Evolutionary conservation across 64 coral and sea anemone species (phyloP).

Genomic region (Porites australiensis): DNA sequence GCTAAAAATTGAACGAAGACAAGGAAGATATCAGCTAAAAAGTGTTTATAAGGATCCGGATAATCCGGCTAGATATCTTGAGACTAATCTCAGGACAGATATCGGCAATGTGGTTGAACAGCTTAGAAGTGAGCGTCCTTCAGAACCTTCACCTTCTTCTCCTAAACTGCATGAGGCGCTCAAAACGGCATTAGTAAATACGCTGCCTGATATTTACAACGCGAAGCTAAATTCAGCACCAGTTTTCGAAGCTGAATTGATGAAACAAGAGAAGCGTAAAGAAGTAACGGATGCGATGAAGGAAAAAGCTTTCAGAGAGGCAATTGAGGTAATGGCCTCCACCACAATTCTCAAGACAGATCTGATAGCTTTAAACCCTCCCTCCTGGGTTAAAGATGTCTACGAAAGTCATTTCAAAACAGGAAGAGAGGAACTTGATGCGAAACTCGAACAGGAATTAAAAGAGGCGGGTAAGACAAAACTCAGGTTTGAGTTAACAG

Average conservation of each 20-base stretch:
- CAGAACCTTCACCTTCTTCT: not conserved
- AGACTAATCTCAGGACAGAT: not conserved
- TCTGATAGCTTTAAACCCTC: not conserved
- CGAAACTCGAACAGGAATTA: not conserved
- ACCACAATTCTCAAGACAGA: not conserved
- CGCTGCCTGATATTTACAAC: not conserved
- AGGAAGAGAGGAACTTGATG: not conserved
- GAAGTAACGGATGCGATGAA: not conserved
- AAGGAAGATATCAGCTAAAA: not conserved
- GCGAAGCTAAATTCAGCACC: not conserved
- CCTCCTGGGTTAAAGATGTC: not conserved
- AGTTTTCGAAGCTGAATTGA: not conserved
- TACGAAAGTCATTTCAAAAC: not conserved
- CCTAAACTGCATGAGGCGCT: not conserved
- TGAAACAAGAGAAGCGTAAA: not conserved
- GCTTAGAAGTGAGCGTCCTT: not conserved
- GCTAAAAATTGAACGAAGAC: not conserved
- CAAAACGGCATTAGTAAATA: not conserved
- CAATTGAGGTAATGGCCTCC: constrained; percentile 2
- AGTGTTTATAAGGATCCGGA: constrained; percentile 7
- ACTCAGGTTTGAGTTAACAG: constrained; percentile 8
- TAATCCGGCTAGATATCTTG: not conserved
- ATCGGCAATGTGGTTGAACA: not conserved
- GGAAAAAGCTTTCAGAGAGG: constrained; percentile 18
- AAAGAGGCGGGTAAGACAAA: not conserved